A percentile compares a stretch with the other conserved stretches of the same genome.
Conservation (phyloP, 1,140 invertebrate genomes). For the Achatina immaculata region DNA sequence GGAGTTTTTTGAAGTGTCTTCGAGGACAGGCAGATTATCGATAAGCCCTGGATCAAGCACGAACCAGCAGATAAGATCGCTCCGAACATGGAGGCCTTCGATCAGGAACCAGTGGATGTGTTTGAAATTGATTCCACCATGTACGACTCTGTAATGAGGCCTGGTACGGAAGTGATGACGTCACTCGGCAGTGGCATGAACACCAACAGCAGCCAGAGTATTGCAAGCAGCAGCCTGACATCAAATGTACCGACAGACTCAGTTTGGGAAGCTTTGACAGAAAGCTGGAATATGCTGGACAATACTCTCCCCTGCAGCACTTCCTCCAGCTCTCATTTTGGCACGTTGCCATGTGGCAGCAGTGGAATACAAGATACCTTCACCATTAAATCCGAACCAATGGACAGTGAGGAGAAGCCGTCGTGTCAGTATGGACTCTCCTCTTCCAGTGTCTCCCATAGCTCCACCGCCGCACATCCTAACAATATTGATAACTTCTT, state of each 20-base stretch:
- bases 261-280: conserved; percentile 66
- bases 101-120: conserved; percentile 46
- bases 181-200: neutral
- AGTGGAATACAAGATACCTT: neutral
- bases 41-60: conserved; percentile 40
- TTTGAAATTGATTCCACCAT: conserved; percentile 58
- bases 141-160: conserved; percentile 41
- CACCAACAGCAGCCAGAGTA: neutral
- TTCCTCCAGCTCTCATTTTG: conserved; percentile 23
- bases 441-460: conserved; percentile 14
- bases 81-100: conserved; percentile 27
- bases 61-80: conserved; percentile 38
- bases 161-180: neutral
- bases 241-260: conserved; percentile 47
- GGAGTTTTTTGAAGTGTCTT: conserved; percentile 75
- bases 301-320: conserved; percentile 37
- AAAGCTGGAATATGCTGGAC: conserved; percentile 60
- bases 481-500: conserved; percentile 22
- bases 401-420: conserved; percentile 56
- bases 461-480: neutral
- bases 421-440: conserved; percentile 58
- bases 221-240: conserved; percentile 19
- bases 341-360: neutral
- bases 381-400: conserved; percentile 56
- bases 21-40: neutral